Evolutionary conservation across 23 tunicate species (phyloP), one percentile per base, ranked within the genome.

Genomic region (Oikopleura vanhoeffeni): DNA sequence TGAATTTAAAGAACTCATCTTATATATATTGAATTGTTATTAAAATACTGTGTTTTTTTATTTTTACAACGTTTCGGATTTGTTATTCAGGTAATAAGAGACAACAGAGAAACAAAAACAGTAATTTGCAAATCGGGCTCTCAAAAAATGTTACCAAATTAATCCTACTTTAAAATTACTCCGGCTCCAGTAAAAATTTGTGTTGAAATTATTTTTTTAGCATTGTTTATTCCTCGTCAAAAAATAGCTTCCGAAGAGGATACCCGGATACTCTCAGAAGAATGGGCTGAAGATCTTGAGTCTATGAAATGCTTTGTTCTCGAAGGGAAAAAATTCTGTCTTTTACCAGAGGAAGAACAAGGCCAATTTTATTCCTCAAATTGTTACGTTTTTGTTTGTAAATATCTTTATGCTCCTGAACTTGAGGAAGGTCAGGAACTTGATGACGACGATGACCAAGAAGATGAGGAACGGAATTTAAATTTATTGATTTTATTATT

Each of bases 281-380:
- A 95, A 27, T 95, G 99, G 99, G 89, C 91, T 57, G 99, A 95
- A 60, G 99, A 95, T 67, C 84, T 95, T 4, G 99, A 95, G 38
- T 83, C 91, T 76, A 95, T 95, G 99, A 89, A 91, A 84, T 95
- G 99, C 1, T 95, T 95, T 40, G 90, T 90, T 24, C 83, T 95
- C 76, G 92, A 90, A 0, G 96, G 96, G 41, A 95, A 88, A 77
- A 95, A 95, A 57, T 95, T 95, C 76, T 87, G 67, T 39, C 85
- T 91, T 24, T 88, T 95, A 49, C 95, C 99, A 71, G 90, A 95
- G 42, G 89, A 89, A 40, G 99, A 95, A 67, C 88, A 91, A 41
- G 99, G 99, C 39, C 87, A 85, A 58, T 95, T 95, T 41, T 88
- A 95, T 86, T 84, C 96, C 38, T 76, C 85, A 39, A 95, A 95